phyloP scores from a whole-genome alignment of 2,888 invertebrate genomes.

The Cantharis rustica region DNA sequence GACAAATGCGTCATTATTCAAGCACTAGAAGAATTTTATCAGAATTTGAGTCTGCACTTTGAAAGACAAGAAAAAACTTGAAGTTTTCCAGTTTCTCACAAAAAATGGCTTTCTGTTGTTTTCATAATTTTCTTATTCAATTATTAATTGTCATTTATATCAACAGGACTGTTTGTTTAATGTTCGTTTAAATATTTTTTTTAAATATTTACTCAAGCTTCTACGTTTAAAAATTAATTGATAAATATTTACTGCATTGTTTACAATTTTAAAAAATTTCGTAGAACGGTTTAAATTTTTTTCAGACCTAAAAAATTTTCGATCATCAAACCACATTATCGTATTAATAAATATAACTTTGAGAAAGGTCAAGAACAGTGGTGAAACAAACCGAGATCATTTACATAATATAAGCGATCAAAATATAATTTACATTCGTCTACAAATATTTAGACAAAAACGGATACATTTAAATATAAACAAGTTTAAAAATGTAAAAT shows the following conservation, averaged over 20 bases:
- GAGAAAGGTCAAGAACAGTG: conserved; percentile 23
- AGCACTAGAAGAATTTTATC: neutral
- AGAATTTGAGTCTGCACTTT: neutral
- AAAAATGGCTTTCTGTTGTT: neutral
- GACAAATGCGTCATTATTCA: neutral
- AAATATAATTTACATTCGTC: conserved; percentile 14
- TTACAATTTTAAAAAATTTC: too few relatives aligned
- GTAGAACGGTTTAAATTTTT: neutral
- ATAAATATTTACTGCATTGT: neutral
- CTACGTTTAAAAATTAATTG: neutral
- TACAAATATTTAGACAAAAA: conserved; percentile 16
- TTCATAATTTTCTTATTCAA: neutral
- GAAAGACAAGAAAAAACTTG: neutral
- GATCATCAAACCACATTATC: neutral
- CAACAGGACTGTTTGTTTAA: neutral
- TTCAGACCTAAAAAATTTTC: neutral
- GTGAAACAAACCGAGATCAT: neutral
- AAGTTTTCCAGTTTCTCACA: neutral
- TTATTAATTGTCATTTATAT: neutral
- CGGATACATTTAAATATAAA: conserved; percentile 10
- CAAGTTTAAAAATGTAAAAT: conserved; percentile 5
- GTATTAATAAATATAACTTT: conserved; percentile 22
- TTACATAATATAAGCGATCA: conserved; percentile 14
- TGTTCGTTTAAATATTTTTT: neutral
- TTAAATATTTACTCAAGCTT: neutral